Base-by-base conservation (phyloP, 2,797 vertebrate genomes). In the Trematomus bernacchii region DNA sequence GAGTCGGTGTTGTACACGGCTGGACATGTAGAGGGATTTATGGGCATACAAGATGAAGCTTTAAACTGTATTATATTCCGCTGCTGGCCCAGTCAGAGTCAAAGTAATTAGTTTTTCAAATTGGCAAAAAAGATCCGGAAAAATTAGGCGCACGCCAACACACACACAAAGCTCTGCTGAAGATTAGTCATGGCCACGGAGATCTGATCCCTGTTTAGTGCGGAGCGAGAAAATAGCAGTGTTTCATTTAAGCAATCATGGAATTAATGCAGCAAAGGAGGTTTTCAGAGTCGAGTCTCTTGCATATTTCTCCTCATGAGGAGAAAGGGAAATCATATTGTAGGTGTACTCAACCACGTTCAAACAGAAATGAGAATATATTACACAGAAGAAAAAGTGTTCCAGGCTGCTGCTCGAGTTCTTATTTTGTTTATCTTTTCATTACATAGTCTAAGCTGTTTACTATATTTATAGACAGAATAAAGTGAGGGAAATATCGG, bases 91-190 rank as follows among this genome's bases (percentile, higher is more conserved):
- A 61, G 83, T 90, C 86, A 69, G 71, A 84, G 71, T 84, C 86
- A 66, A 86, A 89, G 87, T 78, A 87, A 93, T 92, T 93, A 82
- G 82, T 87, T 91, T 87, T 78, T 76, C 67, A 90, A 93, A 93
- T 89, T 90, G 85, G 76, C 74, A 80, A 86, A 89, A 37, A 87
- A 89, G 83, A 89, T 78, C 74, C 66, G 7, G 63, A 86, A 84
- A 89, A 91, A 90, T 86, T 47, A 86, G 77, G 66, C 66, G 73
- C 82, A 70, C 18, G 60, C 79, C 70, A 69, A 62, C 6, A 79
- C 83, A 42, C 77, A 73, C 80, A 84, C 77, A 78, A 73, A 73
- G 60, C 18, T 44, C 71, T 9, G 76, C 13, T 14, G 54, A 16
- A 85, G 79, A 91, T 93, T 89, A 83, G 88, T 84, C 76, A 68